phyloP scores from a whole-genome alignment of 2,113 vertebrate species.

The Prinia subflava region DNA sequence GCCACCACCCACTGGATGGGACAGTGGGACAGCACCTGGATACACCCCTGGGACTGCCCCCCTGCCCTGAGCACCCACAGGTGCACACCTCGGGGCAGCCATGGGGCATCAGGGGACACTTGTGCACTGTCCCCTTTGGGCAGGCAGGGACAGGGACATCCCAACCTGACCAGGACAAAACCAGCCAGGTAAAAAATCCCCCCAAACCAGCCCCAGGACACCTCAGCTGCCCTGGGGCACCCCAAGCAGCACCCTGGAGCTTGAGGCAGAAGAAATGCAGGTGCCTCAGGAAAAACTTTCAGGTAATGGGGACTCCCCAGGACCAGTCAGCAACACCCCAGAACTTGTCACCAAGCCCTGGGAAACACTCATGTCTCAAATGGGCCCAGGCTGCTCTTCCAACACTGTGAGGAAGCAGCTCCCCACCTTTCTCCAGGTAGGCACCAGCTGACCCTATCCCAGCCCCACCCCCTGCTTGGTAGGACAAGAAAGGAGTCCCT shows the following conservation, averaged over 20 bases:
- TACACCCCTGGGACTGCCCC: neutral
- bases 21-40: neutral
- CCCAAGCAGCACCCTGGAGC: fast-evolving
- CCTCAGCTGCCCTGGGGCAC: fast-evolving
- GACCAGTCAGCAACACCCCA: neutral
- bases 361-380: neutral
- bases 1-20: neutral
- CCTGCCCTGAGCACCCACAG: neutral
- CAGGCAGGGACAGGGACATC: neutral
- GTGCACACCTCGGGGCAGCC: neutral
- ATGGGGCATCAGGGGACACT: neutral
- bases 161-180: neutral
- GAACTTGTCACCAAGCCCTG: neutral
- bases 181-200: neutral
- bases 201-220: neutral
- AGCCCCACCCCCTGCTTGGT: fast-evolving
- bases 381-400: neutral
- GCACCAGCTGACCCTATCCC: neutral
- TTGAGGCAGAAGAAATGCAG: neutral
- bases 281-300: fast-evolving
- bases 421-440: neutral
- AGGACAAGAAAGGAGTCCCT: fast-evolving
- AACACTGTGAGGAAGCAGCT: neutral
- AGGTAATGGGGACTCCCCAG: fast-evolving
- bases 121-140: neutral